Evolutionary conservation across 64 coral and sea anemone species (phyloP).

Genomic region (Porites lutea): DNA sequence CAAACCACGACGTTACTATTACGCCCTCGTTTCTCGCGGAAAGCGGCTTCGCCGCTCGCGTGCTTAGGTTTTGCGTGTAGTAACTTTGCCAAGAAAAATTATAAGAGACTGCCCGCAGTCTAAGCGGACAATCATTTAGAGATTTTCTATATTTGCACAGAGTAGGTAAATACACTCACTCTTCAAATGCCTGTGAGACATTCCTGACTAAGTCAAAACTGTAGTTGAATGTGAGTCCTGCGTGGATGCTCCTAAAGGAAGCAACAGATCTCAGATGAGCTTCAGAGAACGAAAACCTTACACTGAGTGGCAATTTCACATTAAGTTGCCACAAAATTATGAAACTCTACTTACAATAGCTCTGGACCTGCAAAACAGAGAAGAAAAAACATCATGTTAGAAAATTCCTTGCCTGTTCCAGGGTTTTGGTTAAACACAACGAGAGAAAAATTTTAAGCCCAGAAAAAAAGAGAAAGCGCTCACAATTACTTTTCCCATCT

Average conservation of each 20-base stretch:
- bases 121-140: no score
- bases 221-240: constrained; percentile 64
- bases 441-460: neutral
- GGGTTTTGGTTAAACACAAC: neutral
- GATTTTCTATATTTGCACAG: neutral
- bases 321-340: neutral
- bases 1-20: no score
- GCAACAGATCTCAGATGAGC: neutral
- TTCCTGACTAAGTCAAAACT: constrained; percentile 53
- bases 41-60: no score
- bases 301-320: neutral
- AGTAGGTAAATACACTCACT: constrained; percentile 6
- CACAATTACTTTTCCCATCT: no score
- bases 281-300: neutral
- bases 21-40: no score
- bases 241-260: constrained; percentile 54
- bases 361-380: constrained; percentile 29
- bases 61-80: no score
- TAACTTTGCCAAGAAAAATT: no score
- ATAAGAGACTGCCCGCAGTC: no score
- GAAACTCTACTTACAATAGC: constrained; percentile 1
- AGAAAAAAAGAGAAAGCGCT: no score
- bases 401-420: no score
- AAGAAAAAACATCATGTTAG: neutral
- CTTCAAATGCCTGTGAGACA: constrained; percentile 39